Evolutionary conservation across 2,113 vertebrate genomes (phyloP).

Genomic region (Pseudopipra pipra): DNA sequence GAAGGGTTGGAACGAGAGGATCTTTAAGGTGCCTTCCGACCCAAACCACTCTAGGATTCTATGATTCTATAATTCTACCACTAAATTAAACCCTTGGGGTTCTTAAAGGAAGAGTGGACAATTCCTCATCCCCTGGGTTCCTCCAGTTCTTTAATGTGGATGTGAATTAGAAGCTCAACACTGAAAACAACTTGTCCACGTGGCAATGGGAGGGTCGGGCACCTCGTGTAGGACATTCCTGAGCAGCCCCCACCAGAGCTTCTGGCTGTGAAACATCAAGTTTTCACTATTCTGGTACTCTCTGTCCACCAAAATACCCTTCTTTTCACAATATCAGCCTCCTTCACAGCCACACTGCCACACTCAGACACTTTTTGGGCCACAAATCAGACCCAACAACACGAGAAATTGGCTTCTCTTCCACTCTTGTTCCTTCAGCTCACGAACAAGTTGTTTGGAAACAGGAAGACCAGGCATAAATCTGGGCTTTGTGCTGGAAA

Average conservation of each 20-base stretch:
- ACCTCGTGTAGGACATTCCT: neutral
- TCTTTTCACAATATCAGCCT: neutral
- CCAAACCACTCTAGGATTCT: neutral
- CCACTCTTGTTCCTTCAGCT: neutral
- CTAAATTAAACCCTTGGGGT: neutral
- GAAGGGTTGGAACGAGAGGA: neutral
- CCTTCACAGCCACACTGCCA: neutral
- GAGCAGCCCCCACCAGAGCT: neutral
- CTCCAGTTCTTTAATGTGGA: neutral
- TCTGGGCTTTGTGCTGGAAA: neutral
- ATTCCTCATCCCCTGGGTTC: neutral
- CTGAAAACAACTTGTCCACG: neutral
- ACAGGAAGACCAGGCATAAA: neutral
- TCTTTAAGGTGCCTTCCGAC: neutral
- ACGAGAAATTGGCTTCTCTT: neutral
- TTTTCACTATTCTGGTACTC: neutral
- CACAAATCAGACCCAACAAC: neutral
- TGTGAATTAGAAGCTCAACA: neutral
- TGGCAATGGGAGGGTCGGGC: neutral
- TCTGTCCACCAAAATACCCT: neutral
- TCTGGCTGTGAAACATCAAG: neutral
- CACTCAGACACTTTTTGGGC: neutral
- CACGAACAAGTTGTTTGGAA: neutral
- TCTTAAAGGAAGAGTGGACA: neutral
- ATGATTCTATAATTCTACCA: rapidly evolving